phyloP scores from a whole-genome alignment of 1,140 invertebrate genomes.

The Tetragnatha versicolor region DNA sequence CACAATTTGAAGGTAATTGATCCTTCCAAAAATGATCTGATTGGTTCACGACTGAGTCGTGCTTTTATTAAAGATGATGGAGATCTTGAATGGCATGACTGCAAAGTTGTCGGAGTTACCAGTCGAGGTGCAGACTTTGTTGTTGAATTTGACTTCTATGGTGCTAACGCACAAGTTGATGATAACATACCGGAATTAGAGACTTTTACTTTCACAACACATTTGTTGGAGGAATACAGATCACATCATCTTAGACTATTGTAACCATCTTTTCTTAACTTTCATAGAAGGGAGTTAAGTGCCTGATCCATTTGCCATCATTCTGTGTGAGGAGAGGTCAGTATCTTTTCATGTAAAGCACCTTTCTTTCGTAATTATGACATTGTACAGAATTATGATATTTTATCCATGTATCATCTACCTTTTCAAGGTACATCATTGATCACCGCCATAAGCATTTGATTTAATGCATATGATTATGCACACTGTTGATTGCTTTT shows the following conservation, averaged over 20 bases:
- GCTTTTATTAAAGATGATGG: slow-evolving; percentile 54
- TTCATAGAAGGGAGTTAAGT: slow-evolving; percentile 48
- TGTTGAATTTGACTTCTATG: slow-evolving; percentile 49
- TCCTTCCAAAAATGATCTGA: slow-evolving; percentile 29
- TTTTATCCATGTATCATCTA: slow-evolving; percentile 27
- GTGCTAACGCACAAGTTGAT: neutral
- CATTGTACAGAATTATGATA: slow-evolving; percentile 37
- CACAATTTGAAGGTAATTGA: slow-evolving; percentile 32
- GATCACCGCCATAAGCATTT: slow-evolving; percentile 6
- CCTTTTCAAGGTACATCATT: slow-evolving; percentile 38
- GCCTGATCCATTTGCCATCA: slow-evolving; percentile 29
- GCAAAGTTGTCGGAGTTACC: slow-evolving; percentile 32
- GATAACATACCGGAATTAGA: slow-evolving; percentile 35
- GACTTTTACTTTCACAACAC: slow-evolving; percentile 34
- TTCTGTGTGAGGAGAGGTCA: slow-evolving; percentile 5
- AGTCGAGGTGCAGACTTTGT: slow-evolving; percentile 19
- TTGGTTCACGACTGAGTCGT: slow-evolving; percentile 40
- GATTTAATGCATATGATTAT: slow-evolving; percentile 14
- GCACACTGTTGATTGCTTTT: slow-evolving; percentile 3
- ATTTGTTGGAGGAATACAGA: slow-evolving; percentile 38
- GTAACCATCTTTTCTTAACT: slow-evolving; percentile 37
- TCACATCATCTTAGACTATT: slow-evolving; percentile 32
- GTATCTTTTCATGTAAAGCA: slow-evolving; percentile 23
- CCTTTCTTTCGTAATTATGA: slow-evolving; percentile 28
- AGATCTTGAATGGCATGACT: slow-evolving; percentile 48